These are phyloP conservation scores for Rachycentron canadum DNA, from an alignment of 2,797 vertebrate genomes.

Conservation along the genomic window DNA sequence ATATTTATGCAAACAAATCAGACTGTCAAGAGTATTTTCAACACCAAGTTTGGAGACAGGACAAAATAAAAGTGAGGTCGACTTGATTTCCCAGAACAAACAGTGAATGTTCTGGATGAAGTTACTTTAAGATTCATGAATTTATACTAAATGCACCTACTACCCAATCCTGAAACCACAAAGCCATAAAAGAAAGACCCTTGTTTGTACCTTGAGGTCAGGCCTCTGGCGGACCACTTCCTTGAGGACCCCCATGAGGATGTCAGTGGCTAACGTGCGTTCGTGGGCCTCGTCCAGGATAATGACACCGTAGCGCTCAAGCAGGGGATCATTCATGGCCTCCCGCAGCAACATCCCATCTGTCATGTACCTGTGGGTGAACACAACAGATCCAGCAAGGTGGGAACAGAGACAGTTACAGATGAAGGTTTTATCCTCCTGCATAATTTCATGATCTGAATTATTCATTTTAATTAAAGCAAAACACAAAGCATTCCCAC, in stretches of 20 bases:
- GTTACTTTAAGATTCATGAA: not conserved
- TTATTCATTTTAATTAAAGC: not conserved
- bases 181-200: not conserved
- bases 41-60: not conserved
- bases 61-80: conserved; percentile 14
- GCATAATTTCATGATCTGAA: conserved; percentile 6
- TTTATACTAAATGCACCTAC: not conserved
- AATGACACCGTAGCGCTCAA: conserved; percentile 96
- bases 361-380: conserved; percentile 93
- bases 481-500: not conserved
- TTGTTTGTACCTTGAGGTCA: conserved; percentile 91
- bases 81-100: not conserved
- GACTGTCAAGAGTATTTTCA: conserved; percentile 9
- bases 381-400: not conserved
- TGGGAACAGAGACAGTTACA: conserved; percentile 1
- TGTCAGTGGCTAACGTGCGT: conserved; percentile 96
- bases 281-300: conserved; percentile 98
- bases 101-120: not conserved
- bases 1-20: conserved; percentile 35
- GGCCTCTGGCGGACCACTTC: conserved; percentile 94
- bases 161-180: not conserved
- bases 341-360: conserved; percentile 97
- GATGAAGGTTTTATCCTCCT: not conserved
- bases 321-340: conserved; percentile 98
- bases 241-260: conserved; percentile 97